These are phyloP conservation scores for Coleophora flavipennella DNA, from an alignment of 2,888 invertebrate species.

Conservation along the genomic window DNA sequence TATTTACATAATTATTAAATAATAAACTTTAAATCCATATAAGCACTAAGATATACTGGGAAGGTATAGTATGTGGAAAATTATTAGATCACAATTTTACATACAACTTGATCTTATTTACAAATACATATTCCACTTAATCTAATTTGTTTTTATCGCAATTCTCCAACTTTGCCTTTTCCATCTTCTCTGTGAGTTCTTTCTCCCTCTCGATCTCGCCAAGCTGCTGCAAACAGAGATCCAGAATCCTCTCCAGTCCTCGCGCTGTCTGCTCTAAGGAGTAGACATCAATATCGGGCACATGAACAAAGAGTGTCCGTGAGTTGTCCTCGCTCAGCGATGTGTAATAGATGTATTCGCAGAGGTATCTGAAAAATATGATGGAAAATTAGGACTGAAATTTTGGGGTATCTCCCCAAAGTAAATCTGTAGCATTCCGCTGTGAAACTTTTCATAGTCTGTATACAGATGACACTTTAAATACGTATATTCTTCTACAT, in stretches of 20 bases:
- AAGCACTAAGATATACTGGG: no score
- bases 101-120: no score
- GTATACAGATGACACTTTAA: no score
- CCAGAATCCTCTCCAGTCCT: constrained; percentile 45
- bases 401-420: no score
- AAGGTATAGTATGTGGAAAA: no score
- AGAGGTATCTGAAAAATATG: constrained; percentile 81
- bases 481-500: no score
- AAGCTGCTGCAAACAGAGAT: constrained; percentile 31
- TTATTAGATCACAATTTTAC: no score
- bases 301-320: constrained; percentile 83
- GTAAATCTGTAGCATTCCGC: neutral
- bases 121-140: no score
- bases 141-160: neutral
- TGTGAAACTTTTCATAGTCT: neutral
- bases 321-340: constrained; percentile 77
- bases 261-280: constrained; percentile 70
- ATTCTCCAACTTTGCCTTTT: constrained; percentile 14
- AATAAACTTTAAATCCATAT: no score
- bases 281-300: constrained; percentile 78
- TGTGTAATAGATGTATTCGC: constrained; percentile 87
- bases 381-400: no score
- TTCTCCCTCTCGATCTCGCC: constrained; percentile 3
- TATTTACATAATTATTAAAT: no score
- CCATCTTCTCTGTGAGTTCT: constrained; percentile 21